Evolutionary conservation across 35 echinoderm and acorn worm genomes (phyloP), one percentile per base, ranked within the genome.

Genomic region (Patiria miniata): DNA sequence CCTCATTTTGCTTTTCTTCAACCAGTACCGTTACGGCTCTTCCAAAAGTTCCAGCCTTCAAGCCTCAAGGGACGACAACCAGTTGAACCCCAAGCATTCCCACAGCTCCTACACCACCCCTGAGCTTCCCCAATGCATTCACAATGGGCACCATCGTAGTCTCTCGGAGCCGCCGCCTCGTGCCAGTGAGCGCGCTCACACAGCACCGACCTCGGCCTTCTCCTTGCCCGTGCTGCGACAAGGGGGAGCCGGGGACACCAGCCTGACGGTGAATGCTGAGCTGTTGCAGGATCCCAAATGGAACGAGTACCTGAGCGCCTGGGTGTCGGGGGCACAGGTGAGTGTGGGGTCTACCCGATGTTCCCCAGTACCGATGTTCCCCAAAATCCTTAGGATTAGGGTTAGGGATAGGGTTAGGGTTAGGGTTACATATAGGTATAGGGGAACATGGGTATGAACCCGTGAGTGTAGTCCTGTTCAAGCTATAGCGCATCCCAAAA

Each of bases 261-360:
- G 94, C 59, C 77, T 93, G 16, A 97, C 94, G 19, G 81, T 77
- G 37, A 97, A 87, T 77, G 94, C 94, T 18, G 94, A 97, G 40
- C 54, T 86, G 21, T 47, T 97, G 51, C 85, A 89, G 23, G 83
- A 79, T 38, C 94, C 94, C 2, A 57, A 55, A 16, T 97, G 94
- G 94, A 97, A 97, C 83, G 81, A 83, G 69, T 69, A 93, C 59
- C 78, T 97, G 6, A 89, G 84, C 85, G 94, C 94, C 23, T 97
- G 94, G 94, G 94, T 97, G 3, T 97, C 94, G 36, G 82, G 94
- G 21, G 90, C 78, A 77, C 65, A 93, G 86, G 94, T 97, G 86
- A 80, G 80, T 47, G 42, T 47, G 4, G 4, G 42, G n/a, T n/a
- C n/a, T n/a, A n/a, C n/a, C n/a, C n/a, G n/a, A n/a, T n/a, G n/a